Percentiles rank a stretch among this genome's conserved stretches.
These are phyloP conservation scores for Mastomys natalensis DNA, from an alignment of 2,113 vertebrate species.

Conservation along the genomic window DNA sequence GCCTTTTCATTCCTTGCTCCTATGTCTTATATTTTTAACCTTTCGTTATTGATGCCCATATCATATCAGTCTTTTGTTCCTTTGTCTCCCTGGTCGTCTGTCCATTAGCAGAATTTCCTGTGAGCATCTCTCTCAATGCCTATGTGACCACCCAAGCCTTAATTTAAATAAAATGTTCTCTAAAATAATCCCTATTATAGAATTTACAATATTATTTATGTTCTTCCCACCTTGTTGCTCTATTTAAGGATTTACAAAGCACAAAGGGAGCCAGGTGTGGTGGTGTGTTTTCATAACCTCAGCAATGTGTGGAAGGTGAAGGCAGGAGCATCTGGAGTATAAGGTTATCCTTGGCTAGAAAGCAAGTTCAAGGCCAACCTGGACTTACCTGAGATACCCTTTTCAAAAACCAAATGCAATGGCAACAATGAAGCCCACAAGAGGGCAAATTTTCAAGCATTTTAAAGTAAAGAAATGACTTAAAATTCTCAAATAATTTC, in stretches of 20 bases:
- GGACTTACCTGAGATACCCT: not conserved
- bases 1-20: not conserved
- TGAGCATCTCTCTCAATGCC: not conserved
- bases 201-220: constrained; percentile 8
- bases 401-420: not conserved
- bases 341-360: not conserved
- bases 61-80: not conserved
- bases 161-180: not conserved
- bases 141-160: not conserved
- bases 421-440: not conserved
- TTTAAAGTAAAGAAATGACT: constrained; percentile 23
- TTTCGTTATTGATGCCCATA: not conserved
- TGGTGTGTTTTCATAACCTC: not conserved
- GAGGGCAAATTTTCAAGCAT: not conserved
- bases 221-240: not conserved
- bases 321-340: not conserved
- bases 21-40: not conserved
- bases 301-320: not conserved
- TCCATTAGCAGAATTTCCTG: not conserved
- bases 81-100: not conserved
- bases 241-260: constrained; percentile 29
- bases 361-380: not conserved
- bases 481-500: not conserved
- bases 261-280: not conserved
- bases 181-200: not conserved